Base-by-base conservation (phyloP, 2,797 vertebrate genomes). In the Cynopterus sphinx region DNA sequence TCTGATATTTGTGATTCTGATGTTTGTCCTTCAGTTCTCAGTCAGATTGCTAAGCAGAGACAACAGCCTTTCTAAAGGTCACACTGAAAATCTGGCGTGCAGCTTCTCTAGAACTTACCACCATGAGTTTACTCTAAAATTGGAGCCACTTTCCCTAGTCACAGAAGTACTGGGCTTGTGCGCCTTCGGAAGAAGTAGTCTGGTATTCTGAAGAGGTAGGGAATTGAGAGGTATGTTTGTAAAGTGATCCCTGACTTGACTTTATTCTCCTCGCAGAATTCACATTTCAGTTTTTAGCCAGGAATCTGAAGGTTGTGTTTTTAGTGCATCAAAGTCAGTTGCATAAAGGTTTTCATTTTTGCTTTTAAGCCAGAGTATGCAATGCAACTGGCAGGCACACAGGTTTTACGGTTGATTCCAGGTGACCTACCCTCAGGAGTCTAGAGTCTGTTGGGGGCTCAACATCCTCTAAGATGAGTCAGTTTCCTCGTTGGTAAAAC, bases 381-480 rank as follows among this genome's bases (percentile, higher is more conserved):
- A 36, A 1, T 73, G 63, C 84, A 88, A 61, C 4, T 7, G 4
- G 33, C 43, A 70, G 33, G 46, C 39, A 65, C 39, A 59, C 24
- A 33, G 15, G 19, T 87, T 89, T 90, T 94, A 24, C 21, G 83
- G 79, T 16, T 93, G 71, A 87, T 73, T 96, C 24, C 41, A 57
- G 26, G 9, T 55, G 19, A 65, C 36, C 39, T 81, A 26, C 9
- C 53, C 10, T 63, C 43, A 57, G 61, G 49, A 51, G 43, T 39
- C 57, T 67, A 28, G n/a, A 61, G 59, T 33, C 49, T 43, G 31
- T 24, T 53, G 26, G 19, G 73, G 24, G 36, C 17, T 28, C 43
- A 63, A 77, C 24, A 78, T 41, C 53, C 3, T 33, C 31, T 51
- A 59, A 55, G 61, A 63, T 70, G 68, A 87, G 15, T 43, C 46